Percentiles rank a stretch among this genome's conserved stretches.
Evolutionary conservation across 2,113 vertebrate genomes (phyloP).

Genomic region (Halcyon malimbica): DNA sequence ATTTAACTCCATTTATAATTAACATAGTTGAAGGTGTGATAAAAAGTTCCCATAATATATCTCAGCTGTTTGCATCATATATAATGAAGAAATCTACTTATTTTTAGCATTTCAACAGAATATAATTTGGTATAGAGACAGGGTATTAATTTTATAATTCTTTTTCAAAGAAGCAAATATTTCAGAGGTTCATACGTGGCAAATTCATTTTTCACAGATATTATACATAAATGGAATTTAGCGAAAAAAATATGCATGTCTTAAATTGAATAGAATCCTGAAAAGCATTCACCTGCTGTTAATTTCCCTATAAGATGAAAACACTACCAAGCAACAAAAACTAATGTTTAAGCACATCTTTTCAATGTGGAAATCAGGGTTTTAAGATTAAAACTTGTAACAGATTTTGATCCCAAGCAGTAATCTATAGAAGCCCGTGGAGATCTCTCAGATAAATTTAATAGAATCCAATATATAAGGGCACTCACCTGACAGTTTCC

Average conservation of each 20-base stretch:
- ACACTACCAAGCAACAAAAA: background rate
- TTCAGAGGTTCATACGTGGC: background rate
- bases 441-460: background rate
- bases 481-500: background rate
- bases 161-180: background rate
- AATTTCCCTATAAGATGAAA: constrained; percentile 12
- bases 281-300: constrained; percentile 27
- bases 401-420: background rate
- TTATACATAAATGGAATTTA: constrained; percentile 11
- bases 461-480: background rate
- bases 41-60: constrained; percentile 6
- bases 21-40: background rate
- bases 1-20: background rate
- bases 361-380: background rate
- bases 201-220: constrained; percentile 45
- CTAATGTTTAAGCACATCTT: background rate
- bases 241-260: background rate
- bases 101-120: background rate
- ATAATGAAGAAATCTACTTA: background rate
- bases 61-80: background rate
- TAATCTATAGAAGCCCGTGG: background rate
- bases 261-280: constrained; percentile 7
- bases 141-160: background rate
- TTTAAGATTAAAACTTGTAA: background rate
- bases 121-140: background rate